Conservation (phyloP, 2,888 invertebrate species). For the Alentia gelatinosa region DNA sequence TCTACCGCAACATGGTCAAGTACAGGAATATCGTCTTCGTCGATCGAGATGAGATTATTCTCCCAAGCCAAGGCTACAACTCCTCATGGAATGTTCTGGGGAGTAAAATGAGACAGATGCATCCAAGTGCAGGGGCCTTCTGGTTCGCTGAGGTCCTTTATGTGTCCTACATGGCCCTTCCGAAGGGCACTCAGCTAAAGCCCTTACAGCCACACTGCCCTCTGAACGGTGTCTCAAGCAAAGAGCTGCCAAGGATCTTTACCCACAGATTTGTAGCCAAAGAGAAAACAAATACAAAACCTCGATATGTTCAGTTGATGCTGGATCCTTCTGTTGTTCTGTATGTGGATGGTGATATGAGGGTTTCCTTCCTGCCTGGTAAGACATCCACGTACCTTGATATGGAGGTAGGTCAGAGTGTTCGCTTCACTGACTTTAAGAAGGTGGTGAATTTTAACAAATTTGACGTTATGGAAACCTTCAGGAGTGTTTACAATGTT, state of each 20-base stretch:
- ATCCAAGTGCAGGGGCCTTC: constrained; percentile 24
- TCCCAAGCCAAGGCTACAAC: constrained; percentile 15
- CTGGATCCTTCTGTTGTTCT: constrained; percentile 3
- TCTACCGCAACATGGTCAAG: constrained; percentile 2
- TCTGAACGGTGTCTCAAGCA: not conserved
- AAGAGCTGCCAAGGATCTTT: not conserved
- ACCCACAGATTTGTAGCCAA: not conserved
- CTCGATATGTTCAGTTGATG: not conserved
- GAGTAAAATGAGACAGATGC: not conserved
- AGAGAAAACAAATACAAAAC: not conserved
- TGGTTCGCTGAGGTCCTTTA: not conserved
- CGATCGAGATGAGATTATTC: not conserved
- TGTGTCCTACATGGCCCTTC: not conserved
- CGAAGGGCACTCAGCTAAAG: not conserved
- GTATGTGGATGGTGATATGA: not conserved
- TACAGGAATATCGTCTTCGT: constrained; percentile 3
- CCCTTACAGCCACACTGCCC: not conserved
- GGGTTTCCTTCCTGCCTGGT: not conserved
- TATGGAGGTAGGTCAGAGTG: not conserved
- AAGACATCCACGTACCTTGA: not conserved
- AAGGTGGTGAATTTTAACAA: not conserved
- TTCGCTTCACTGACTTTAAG: not conserved
- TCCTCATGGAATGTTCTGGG: not conserved
- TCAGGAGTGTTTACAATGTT: not conserved
- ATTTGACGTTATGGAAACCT: not conserved